phyloP scores from a whole-genome alignment of 2,113 vertebrate species.

The Arenaria interpres region DNA sequence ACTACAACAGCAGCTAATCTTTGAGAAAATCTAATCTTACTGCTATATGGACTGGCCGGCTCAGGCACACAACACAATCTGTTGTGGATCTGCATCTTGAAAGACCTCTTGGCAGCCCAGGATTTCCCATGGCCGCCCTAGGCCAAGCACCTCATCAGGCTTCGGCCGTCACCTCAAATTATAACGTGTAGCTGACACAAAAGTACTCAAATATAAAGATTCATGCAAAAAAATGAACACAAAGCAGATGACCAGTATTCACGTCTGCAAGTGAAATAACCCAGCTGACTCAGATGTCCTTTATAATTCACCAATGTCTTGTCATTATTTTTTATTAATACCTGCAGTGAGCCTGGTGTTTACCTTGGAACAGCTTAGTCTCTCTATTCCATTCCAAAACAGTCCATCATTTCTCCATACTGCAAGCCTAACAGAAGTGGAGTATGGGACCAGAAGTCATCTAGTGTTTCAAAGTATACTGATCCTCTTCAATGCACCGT shows the following conservation, averaged over 20 bases:
- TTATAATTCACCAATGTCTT: neutral
- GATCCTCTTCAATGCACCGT: neutral
- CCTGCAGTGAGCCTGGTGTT: neutral
- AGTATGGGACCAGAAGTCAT: neutral
- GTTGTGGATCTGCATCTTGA: no score
- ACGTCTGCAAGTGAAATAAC: neutral
- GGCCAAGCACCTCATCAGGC: neutral
- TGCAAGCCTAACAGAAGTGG: neutral
- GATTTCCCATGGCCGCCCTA: neutral
- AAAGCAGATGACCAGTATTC: neutral
- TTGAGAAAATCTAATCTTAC: neutral
- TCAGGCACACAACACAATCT: neutral
- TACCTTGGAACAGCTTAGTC: neutral
- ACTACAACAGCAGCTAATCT: neutral
- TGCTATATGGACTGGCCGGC: neutral
- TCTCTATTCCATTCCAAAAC: neutral
- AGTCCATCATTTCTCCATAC: neutral
- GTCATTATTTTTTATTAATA: neutral
- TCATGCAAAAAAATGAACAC: neutral
- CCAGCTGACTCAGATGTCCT: neutral
- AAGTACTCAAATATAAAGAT: neutral
- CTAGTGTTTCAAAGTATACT: neutral
- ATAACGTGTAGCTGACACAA: neutral
- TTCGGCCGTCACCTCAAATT: neutral
- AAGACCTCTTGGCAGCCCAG: neutral